These are phyloP conservation scores for Steinernema carpocapsae DNA, from an alignment of 2,888 invertebrate genomes.

Conservation along the genomic window DNA sequence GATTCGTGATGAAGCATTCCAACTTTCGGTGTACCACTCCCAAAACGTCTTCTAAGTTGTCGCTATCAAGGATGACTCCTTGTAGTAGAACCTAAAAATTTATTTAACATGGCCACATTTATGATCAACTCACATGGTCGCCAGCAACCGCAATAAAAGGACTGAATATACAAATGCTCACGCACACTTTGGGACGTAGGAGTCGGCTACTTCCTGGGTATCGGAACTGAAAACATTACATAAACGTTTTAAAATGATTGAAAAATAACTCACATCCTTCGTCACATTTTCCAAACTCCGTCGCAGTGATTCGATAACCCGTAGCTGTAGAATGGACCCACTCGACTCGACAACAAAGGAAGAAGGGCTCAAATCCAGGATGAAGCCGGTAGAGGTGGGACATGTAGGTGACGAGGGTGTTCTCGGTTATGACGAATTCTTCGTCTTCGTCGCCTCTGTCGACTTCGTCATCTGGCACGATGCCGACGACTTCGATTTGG, in stretches of 20 bases:
- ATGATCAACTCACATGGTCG: constrained; percentile 74
- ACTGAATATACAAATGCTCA: constrained; percentile 80
- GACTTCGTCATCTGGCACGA: constrained; percentile 32
- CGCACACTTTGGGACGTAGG: constrained; percentile 77
- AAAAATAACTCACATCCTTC: constrained; percentile 54
- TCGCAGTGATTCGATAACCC: constrained; percentile 68
- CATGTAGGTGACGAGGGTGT: constrained; percentile 75
- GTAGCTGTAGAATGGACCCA: constrained; percentile 69
- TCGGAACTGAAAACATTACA: constrained; percentile 74
- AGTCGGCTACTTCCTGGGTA: constrained; percentile 75
- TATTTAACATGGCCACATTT: not conserved
- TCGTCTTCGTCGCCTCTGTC: constrained; percentile 42
- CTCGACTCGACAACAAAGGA: constrained; percentile 75
- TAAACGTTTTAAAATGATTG: not conserved
- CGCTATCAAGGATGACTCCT: constrained; percentile 76
- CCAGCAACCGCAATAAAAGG: constrained; percentile 75
- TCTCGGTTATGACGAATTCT: constrained; percentile 46
- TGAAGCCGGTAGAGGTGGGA: constrained; percentile 78
- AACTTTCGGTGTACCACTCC: constrained; percentile 75
- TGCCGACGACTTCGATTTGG: constrained; percentile 40
- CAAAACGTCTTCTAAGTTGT: constrained; percentile 75
- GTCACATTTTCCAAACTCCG: constrained; percentile 69
- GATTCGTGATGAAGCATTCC: constrained; percentile 53
- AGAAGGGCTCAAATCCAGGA: constrained; percentile 81
- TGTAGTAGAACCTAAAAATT: constrained; percentile 58